These are phyloP conservation scores for Melitaea athalia DNA, from an alignment of 2,888 invertebrate species.

Conservation along the genomic window DNA sequence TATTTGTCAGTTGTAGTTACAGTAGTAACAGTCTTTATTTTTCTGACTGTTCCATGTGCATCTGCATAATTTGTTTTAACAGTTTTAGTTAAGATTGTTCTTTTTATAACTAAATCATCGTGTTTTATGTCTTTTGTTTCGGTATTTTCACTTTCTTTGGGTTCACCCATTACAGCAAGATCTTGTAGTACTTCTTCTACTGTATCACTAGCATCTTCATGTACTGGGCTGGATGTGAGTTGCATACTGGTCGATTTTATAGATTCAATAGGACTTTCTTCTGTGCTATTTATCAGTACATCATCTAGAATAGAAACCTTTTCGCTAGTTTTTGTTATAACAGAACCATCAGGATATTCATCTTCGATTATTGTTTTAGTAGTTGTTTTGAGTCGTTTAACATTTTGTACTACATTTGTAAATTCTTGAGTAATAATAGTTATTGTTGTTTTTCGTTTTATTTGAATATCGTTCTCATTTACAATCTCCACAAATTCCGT, in stretches of 20 bases:
- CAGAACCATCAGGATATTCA: constrained; percentile 69
- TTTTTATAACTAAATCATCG: constrained; percentile 51
- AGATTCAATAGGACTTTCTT: neutral
- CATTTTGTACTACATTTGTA: constrained; percentile 47
- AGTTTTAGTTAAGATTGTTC: constrained; percentile 58
- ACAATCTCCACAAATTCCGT: constrained; percentile 53
- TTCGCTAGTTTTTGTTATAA: constrained; percentile 68
- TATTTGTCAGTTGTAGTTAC: constrained; percentile 67
- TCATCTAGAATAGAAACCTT: constrained; percentile 65
- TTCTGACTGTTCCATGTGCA: constrained; percentile 48
- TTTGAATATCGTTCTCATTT: constrained; percentile 54
- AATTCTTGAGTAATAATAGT: constrained; percentile 58
- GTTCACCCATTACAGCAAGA: constrained; percentile 46
- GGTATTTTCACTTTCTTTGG: constrained; percentile 52
- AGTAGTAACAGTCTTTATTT: constrained; percentile 61
- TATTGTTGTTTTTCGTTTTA: constrained; percentile 62
- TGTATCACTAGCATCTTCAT: constrained; percentile 39
- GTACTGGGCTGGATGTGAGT: constrained; percentile 18
- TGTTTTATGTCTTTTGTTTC: constrained; percentile 54
- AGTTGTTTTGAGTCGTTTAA: constrained; percentile 62
- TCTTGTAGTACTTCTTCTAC: constrained; percentile 50
- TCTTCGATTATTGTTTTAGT: constrained; percentile 65
- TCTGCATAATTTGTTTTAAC: constrained; percentile 60
- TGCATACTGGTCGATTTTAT: neutral
- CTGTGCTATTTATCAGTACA: constrained; percentile 39